phyloP scores from a whole-genome alignment of 2,888 invertebrate genomes.

The Latrodectus hesperus region DNA sequence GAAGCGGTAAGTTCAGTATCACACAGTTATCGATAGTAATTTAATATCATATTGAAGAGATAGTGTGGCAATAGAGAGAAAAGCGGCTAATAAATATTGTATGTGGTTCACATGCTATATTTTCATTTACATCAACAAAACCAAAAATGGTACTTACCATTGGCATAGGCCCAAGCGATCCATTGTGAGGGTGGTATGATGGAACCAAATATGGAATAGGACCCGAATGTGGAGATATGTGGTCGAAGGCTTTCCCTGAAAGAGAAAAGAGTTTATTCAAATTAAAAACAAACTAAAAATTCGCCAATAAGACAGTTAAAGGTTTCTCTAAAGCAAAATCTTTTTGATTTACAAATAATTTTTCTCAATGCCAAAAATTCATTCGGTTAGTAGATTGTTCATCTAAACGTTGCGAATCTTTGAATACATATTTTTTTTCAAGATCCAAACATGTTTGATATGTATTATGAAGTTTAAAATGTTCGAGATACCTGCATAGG shows the following conservation, averaged over 20 bases:
- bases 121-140: no score
- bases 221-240: slow-evolving; percentile 83
- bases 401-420: no score
- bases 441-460: no score
- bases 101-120: no score
- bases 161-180: slow-evolving; percentile 80
- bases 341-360: no score
- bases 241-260: slow-evolving; percentile 79
- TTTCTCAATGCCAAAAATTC: no score
- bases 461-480: no score
- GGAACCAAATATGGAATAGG: slow-evolving; percentile 93
- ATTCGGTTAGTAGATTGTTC: no score
- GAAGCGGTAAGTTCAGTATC: background rate
- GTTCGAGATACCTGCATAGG: no score
- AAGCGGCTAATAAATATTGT: no score
- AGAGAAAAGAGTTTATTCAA: slow-evolving; percentile 12
- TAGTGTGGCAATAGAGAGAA: slow-evolving; percentile 71
- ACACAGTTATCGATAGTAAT: background rate
- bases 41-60: background rate
- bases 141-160: slow-evolving; percentile 59
- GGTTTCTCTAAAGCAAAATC: background rate
- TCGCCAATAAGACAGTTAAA: background rate
- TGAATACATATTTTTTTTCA: no score
- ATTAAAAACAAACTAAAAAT: background rate
- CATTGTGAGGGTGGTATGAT: slow-evolving; percentile 87